Evolutionary conservation across 2,888 invertebrate genomes (phyloP), one percentile per base, ranked within the genome.

Genomic region (Meloe dianella): DNA sequence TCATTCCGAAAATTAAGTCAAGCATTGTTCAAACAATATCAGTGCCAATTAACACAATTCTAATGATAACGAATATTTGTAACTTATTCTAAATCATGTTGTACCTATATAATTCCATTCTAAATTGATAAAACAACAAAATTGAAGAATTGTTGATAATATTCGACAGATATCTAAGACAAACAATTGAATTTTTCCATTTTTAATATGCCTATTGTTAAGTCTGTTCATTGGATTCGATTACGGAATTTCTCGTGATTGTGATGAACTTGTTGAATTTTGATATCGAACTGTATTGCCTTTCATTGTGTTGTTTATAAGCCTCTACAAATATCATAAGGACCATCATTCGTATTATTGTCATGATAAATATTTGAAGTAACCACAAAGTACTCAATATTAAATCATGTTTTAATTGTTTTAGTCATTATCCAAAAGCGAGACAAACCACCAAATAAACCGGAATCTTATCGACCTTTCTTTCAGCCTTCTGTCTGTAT

Each of bases 101-200:
- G 30, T 12, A 70, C n/a, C 58, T 67, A 35, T 17, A 57, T 60
- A 5, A 66, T 32, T 10, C n/a, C n/a, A n/a, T n/a, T n/a, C n/a
- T n/a, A n/a, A n/a, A n/a, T n/a, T n/a, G n/a, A n/a, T n/a, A n/a
- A n/a, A n/a, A n/a, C 60, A 67, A 67, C 0, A 24, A 41, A 38
- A 38, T 12, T 14, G 12, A n/a, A n/a, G n/a, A n/a, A n/a, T n/a
- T n/a, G 27, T 4, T 29, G 17, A 57, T 27, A 68, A 74, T 72
- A 74, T 88, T 87, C 89, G 85, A 85, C 89, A 90, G 38, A 88
- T 80, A 68, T 89, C 89, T 87, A 4, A 63, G 58, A 29, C 27
- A 47, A 38, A 17, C 64, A 61, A 80, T 86, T 88, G 38, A 88
- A n/a, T n/a, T n/a, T n/a, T n/a, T n/a, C n/a, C n/a, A n/a, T n/a